phyloP scores from a whole-genome alignment of 2,113 vertebrate genomes.

The Poecilia latipinna region DNA sequence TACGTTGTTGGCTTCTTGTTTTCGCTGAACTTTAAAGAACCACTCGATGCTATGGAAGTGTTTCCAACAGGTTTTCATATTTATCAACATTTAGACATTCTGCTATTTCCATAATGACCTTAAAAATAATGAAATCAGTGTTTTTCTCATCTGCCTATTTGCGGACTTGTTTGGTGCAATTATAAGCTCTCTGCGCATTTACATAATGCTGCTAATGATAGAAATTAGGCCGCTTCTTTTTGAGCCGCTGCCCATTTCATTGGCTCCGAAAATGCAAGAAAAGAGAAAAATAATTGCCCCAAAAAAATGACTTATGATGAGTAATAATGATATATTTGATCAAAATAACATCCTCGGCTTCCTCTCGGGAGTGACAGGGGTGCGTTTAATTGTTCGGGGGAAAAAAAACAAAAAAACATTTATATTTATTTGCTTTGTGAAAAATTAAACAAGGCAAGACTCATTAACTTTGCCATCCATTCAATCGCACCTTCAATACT shows the following conservation, averaged over 20 bases:
- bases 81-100: conserved; percentile 35
- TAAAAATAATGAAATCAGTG: conserved; percentile 47
- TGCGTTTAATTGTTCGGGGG: conserved; percentile 57
- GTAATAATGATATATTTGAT: conserved; percentile 72
- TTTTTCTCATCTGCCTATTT: conserved; percentile 24
- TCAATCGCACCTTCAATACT: conserved; percentile 64
- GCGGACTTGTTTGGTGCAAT: conserved; percentile 59
- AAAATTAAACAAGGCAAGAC: conserved; percentile 63
- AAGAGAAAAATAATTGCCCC: conserved; percentile 52
- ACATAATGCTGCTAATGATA: conserved; percentile 66
- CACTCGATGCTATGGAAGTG: conserved; percentile 9
- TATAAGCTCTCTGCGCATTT: conserved; percentile 69
- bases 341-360: conserved; percentile 42
- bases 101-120: conserved; percentile 36
- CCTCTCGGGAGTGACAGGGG: conserved; percentile 36
- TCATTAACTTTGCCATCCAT: conserved; percentile 68
- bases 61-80: conserved; percentile 24
- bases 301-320: conserved; percentile 53
- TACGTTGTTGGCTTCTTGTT: background rate
- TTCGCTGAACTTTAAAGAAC: conserved; percentile 1
- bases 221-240: conserved; percentile 54
- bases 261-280: conserved; percentile 49
- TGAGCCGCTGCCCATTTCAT: conserved; percentile 49
- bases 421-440: conserved; percentile 64
- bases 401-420: conserved; percentile 44